Percentiles rank a stretch among this genome's conserved stretches.
These are phyloP conservation scores for Matsumyia berberina DNA, from an alignment of 2,888 invertebrate genomes.

Conservation along the genomic window DNA sequence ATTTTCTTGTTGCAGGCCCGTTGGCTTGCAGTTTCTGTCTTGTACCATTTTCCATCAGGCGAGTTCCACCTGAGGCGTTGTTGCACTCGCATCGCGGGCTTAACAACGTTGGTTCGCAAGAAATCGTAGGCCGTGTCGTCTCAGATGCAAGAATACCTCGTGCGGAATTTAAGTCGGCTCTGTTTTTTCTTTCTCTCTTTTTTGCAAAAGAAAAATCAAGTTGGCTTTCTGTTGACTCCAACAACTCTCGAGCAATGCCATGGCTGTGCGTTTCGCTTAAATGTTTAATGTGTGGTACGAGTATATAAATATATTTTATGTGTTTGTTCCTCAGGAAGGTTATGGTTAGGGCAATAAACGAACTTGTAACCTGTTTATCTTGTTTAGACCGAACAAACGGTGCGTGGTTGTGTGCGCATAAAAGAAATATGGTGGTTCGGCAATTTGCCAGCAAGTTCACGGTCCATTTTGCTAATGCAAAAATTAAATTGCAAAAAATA, in stretches of 20 bases:
- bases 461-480: constrained; percentile 39
- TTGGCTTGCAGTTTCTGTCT: constrained; percentile 52
- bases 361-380: constrained; percentile 75
- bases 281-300: constrained; percentile 39
- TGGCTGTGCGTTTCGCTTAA: constrained; percentile 44
- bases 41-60: constrained; percentile 54
- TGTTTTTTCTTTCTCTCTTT: constrained; percentile 29
- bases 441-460: constrained; percentile 41
- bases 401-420: constrained; percentile 43
- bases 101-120: constrained; percentile 4
- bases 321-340: constrained; percentile 62
- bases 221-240: constrained; percentile 54
- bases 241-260: constrained; percentile 8
- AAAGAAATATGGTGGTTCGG: constrained; percentile 32
- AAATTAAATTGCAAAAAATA: constrained; percentile 5
- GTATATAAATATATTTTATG: constrained; percentile 50
- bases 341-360: constrained; percentile 68
- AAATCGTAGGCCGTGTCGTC: constrained; percentile 18
- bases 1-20: constrained; percentile 61
- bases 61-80: constrained; percentile 39
- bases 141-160: constrained; percentile 51
- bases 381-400: constrained; percentile 58
- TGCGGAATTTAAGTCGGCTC: constrained; percentile 57
- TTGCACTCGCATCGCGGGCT: constrained; percentile 34
- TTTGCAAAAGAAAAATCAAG: constrained; percentile 47